These are phyloP conservation scores for Choloepus didactylus DNA, from an alignment of 2,797 vertebrate genomes.

Conservation along the genomic window DNA sequence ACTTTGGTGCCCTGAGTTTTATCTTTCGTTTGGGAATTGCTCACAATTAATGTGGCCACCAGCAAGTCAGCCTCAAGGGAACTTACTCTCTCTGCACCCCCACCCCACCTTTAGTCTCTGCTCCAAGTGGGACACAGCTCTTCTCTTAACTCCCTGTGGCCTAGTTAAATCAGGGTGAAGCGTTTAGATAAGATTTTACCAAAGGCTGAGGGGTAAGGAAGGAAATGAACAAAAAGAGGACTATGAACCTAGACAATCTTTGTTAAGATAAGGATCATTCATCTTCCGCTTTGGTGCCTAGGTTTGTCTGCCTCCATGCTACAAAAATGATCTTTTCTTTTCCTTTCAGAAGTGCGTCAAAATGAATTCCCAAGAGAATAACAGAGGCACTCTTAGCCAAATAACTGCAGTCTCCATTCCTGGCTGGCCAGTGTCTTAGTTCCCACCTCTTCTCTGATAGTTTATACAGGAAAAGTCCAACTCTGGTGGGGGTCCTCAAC, in stretches of 20 bases:
- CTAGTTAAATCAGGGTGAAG: slow-evolving; percentile 39
- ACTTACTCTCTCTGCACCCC: not conserved
- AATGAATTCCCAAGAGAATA: slow-evolving; percentile 13
- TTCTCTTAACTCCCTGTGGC: not conserved
- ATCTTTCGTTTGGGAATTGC: not conserved
- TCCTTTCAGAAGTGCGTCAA: not conserved
- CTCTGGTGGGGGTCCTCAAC: not conserved
- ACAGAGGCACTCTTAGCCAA: not conserved
- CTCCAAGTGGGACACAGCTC: not conserved
- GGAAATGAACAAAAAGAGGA: slow-evolving; percentile 42
- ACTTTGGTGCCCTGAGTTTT: not conserved
- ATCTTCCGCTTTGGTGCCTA: not conserved
- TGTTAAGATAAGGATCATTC: slow-evolving; percentile 5
- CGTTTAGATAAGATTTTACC: slow-evolving; percentile 39
- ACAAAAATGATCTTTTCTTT: not conserved
- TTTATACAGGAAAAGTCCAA: not conserved
- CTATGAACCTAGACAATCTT: slow-evolving; percentile 23
- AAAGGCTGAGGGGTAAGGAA: not conserved
- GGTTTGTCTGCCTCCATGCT: not conserved
- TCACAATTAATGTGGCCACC: not conserved
- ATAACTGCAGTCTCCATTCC: not conserved
- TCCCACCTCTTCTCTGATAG: not conserved
- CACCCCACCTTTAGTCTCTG: not conserved
- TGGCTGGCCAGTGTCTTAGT: not conserved
- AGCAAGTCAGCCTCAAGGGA: not conserved